These are phyloP conservation scores for Radopholus similis DNA, from an alignment of 1,140 invertebrate species.

Conservation along the genomic window DNA sequence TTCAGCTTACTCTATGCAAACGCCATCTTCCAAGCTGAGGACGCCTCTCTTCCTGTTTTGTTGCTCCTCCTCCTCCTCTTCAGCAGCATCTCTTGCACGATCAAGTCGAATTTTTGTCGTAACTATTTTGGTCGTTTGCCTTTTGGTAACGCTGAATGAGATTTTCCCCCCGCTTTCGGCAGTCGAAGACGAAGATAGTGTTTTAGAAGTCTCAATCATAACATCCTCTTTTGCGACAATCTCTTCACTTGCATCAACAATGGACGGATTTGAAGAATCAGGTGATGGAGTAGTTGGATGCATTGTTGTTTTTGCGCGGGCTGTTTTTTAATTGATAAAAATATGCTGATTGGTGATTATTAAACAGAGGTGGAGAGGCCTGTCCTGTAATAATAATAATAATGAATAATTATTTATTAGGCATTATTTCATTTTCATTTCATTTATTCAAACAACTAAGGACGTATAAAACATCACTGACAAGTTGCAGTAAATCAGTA, in stretches of 20 bases:
- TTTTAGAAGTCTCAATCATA: too few relatives aligned
- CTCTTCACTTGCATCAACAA: too few relatives aligned
- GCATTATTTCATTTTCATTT: too few relatives aligned
- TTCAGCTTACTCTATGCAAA: conserved; percentile 4
- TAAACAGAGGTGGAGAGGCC: background rate
- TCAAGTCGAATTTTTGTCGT: background rate
- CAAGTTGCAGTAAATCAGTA: too few relatives aligned
- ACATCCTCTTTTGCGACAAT: too few relatives aligned
- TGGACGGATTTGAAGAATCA: too few relatives aligned
- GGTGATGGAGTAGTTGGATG: background rate
- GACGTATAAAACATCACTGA: background rate
- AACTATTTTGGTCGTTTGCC: background rate
- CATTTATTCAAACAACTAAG: background rate
- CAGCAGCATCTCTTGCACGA: background rate
- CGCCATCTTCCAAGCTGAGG: conserved; percentile 14
- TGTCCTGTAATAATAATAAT: background rate
- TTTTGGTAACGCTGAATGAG: conserved; percentile 3
- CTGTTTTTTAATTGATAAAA: background rate
- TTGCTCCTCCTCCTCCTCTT: conserved; percentile 1
- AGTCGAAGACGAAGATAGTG: background rate
- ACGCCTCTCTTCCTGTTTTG: background rate
- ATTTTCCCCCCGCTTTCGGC: background rate
- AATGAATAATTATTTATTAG: too few relatives aligned
- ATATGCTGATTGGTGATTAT: background rate
- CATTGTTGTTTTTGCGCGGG: background rate